Base-by-base conservation (phyloP, 2,888 invertebrate genomes). In the Euplexia lucipara region DNA sequence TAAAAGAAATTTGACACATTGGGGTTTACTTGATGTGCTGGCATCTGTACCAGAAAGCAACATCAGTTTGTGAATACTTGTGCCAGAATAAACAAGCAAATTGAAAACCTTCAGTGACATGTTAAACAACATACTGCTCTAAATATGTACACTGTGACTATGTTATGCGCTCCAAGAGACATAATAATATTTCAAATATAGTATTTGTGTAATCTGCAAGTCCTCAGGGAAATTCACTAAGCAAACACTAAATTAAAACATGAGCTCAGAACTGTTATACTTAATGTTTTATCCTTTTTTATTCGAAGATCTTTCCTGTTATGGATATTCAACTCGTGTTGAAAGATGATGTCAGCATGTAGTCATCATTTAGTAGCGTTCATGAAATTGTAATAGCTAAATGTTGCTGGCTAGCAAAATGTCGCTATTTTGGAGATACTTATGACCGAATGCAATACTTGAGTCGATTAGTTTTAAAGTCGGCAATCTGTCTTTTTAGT, bases 171-270 rank as follows among this genome's bases (percentile, higher is more conserved):
- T 74, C 22, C 32, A 32, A 30, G 42, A 74, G 53, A 58, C 52
- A 68, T 68, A 26, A 26, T 26, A 26, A 69, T 45, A 75, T 69
- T 60, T 54, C 16, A 75, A 34, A 34, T 47, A 26, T 45, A 16
- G 20, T 71, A 51, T 42, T 37, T 57, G 32, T 52, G 9, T 53
- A 37, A 42, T 34, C n/a, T 51, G 32, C 35, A 20, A 32, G 8
- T 51, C 71, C 54, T 39, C 10, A 20, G 71, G 76, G 71, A 71
- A 71, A 75, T 71, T 56, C n/a, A 0, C 35, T 54, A 54, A 45
- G 61, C 71, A 69, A 61, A 75, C 20, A 60, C 9, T 30, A 59
- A 39, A 67, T 49, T 49, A 37, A 53, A 68, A 54, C 16, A 65
- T 51, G 7, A 41, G 12, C 32, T 39, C 34, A 35, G 16, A 44